A percentile compares a stretch with the other conserved stretches of the same genome.
Evolutionary conservation across 2,888 invertebrate genomes (phyloP).

Genomic region (Dicycla oo): DNA sequence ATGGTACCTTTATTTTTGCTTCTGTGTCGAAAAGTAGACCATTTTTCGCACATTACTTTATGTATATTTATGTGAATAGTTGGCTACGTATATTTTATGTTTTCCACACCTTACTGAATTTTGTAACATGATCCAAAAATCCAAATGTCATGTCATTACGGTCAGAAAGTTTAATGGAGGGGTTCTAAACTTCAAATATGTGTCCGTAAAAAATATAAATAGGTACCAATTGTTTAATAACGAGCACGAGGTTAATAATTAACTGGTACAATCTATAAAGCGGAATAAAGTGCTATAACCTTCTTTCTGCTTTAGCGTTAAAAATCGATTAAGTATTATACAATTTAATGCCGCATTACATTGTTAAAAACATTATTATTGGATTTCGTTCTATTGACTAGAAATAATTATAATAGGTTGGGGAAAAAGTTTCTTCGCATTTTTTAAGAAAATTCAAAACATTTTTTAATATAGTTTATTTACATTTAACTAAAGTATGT

Average conservation of each 20-base stretch:
- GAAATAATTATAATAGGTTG: constrained; percentile 4
- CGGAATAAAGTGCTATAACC: constrained; percentile 30
- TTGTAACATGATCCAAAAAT: constrained; percentile 12
- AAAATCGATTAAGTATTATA: constrained; percentile 21
- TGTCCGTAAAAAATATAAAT: constrained; percentile 19
- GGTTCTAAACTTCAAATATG: no score
- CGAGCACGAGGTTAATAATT: constrained; percentile 40
- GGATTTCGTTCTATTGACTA: background rate
- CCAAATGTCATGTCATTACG: background rate
- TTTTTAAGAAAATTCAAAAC: no score
- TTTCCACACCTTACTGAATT: constrained; percentile 18
- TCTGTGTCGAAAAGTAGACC: constrained; percentile 38
- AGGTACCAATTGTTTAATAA: constrained; percentile 31
- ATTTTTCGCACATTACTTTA: constrained; percentile 29
- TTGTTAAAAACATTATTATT: constrained; percentile 7
- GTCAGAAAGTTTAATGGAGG: constrained; percentile 6
- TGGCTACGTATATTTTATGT: constrained; percentile 5
- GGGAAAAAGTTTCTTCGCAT: no score
- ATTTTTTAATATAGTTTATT: no score
- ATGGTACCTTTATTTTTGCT: constrained; percentile 56
- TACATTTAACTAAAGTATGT: no score
- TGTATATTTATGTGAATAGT: constrained; percentile 7
- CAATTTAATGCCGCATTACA: constrained; percentile 22
- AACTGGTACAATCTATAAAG: constrained; percentile 8
- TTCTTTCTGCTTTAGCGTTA: constrained; percentile 23